Evolutionary conservation across 2,888 invertebrate genomes (phyloP), one percentile per base, ranked within the genome.

Genomic region (Latrodectus hesperus): DNA sequence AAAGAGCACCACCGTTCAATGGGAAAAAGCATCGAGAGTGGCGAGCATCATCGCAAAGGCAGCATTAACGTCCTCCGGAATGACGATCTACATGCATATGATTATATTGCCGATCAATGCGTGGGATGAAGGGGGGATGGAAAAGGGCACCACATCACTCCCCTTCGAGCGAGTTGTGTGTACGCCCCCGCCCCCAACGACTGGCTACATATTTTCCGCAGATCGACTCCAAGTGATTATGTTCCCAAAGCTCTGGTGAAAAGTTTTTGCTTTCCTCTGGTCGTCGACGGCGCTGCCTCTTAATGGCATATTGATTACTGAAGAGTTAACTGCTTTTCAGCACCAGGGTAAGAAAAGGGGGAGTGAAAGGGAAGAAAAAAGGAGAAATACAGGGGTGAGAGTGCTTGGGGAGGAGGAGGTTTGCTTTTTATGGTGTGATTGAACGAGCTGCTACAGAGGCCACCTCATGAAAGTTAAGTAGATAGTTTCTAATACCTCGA

Each of bases 231-330:
- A 73, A 85, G 88, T 88, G 88, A 85, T 84, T 88, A 78, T 85
- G 84, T 85, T 81, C 77, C 78, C 60, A 75, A 79, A 67, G 81
- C 68, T 49, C 38, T 71, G 55, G 72, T 67, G 73, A 78, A 84
- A 73, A 77, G 76, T 85, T 85, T 88, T 85, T 85, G 72, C 84
- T 71, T 64, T 76, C 38, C 38, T 38, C 38, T 38, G 38, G 38
- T 38, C 71, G 65, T 51, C 64, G 65, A 53, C 71, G 73, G 65
- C 26, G 38, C 60, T 71, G 51, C 80, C 76, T 75, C 88, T 80
- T 89, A 89, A 89, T 89, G 89, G 86, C 89, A 83, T 89, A 89
- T 89, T 89, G 89, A 89, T 89, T 86, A 87, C 86, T 84, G 83
- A 83, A 89, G 81, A 89, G 89, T 89, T 89, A 89, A 89, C 89